Evolutionary conservation across 2,113 vertebrate genomes (phyloP), one percentile per base, ranked within the genome.

Genomic region (Callocephalon fimbriatum): DNA sequence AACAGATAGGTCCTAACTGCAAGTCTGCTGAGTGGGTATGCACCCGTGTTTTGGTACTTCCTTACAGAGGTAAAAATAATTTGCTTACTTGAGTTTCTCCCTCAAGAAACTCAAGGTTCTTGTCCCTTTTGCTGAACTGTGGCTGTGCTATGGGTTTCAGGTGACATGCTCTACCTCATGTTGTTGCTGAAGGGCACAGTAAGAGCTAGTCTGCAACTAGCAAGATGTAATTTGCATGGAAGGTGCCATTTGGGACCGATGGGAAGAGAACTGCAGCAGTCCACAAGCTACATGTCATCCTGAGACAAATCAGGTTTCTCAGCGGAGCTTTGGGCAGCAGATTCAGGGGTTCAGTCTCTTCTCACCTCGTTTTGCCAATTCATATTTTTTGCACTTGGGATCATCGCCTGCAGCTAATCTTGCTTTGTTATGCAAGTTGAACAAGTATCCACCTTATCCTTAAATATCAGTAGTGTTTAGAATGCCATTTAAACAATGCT

Each of bases 381-480:
- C 5, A 4, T 7, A 37, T 32, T 68, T 70, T 70, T 35, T 42
- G 1, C 14, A 9, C 3, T 37, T 84, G 16, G 25, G 22, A 32
- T 6, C n/a, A 48, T n/a, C 0, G 1, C 2, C 11, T 0, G 0
- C 13, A 54, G 15, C 15, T 51, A 67, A 42, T 8, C 9, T 68
- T 56, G 18, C 2, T 31, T 61, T 70, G 48, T 44, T 17, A 12
- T 37, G 29, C 45, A 40, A 20, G 12, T 32, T 67, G 35, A 71
- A 12, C 10, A 67, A 71, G 38, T 54, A 31, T 44, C 29, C 13
- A 16, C 15, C 21, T 68, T 45, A 51, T 6, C 16, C 25, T 25
- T 71, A 38, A 79, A 45, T 7, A 68, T 2, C 32, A 67, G 29
- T 6, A 27, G 8, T 50, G 80, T 15, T 26, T 0, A 80, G 81